Evolutionary conservation across 2,113 vertebrate genomes (phyloP).

Genomic region (Corythoichthys intestinalis): DNA sequence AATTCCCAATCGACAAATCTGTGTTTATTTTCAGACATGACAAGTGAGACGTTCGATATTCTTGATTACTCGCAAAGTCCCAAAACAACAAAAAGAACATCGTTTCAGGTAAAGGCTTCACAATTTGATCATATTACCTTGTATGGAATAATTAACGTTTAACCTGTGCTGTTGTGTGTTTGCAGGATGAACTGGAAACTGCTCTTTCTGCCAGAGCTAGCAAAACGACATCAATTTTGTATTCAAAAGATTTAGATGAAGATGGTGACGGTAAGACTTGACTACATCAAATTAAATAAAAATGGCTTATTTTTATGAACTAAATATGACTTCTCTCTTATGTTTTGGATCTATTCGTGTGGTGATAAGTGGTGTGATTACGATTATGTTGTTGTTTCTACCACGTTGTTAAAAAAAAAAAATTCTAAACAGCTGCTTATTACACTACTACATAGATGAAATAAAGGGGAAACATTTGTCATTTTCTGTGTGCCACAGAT

Average conservation of each 20-base stretch:
- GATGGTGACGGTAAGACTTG: conserved; percentile 62
- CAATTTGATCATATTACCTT: neutral
- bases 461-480: too few relatives aligned
- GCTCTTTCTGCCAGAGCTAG: conserved; percentile 70
- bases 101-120: conserved; percentile 77
- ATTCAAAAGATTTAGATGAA: conserved; percentile 80
- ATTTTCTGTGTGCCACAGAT: conserved; percentile 45
- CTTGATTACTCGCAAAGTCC: conserved; percentile 81
- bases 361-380: too few relatives aligned
- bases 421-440: too few relatives aligned
- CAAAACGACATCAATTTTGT: conserved; percentile 52
- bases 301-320: neutral
- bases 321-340: neutral
- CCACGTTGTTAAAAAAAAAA: neutral
- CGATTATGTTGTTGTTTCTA: neutral
- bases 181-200: conserved; percentile 81
- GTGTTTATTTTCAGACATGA: conserved; percentile 38
- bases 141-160: neutral
- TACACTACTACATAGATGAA: too few relatives aligned
- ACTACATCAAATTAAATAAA: neutral
- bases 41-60: conserved; percentile 64
- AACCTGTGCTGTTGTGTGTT: conserved; percentile 16
- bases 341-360: too few relatives aligned
- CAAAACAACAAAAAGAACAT: conserved; percentile 78
- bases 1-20: neutral